Evolutionary conservation across 2,113 vertebrate species (phyloP).

Genomic region (Peromyscus polionotus): DNA sequence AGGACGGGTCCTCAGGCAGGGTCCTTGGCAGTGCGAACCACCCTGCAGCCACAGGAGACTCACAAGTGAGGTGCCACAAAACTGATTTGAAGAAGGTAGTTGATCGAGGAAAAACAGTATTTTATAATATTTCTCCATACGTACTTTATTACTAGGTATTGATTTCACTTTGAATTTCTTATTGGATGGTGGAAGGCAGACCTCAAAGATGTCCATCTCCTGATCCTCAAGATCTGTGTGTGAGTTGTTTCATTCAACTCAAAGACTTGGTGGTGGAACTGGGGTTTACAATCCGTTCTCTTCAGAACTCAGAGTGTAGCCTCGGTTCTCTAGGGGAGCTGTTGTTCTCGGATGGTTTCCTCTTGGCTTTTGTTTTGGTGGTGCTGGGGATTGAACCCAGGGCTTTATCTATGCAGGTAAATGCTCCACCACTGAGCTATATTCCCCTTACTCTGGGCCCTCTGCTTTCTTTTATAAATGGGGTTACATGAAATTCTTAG

Average conservation of each 20-base stretch:
- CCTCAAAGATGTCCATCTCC: not conserved
- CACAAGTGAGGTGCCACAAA: not conserved
- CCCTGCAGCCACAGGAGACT: not conserved
- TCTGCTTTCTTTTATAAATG: not conserved
- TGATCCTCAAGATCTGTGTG: not conserved
- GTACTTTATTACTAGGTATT: constrained; percentile 13
- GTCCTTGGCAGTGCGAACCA: not conserved
- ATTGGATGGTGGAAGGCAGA: not conserved
- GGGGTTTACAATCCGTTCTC: not conserved
- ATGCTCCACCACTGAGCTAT: fast-evolving
- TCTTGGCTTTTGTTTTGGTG: not conserved
- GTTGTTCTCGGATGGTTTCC: not conserved
- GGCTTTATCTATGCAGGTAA: not conserved
- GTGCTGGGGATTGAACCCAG: not conserved
- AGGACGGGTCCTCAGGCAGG: not conserved
- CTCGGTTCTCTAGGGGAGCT: not conserved
- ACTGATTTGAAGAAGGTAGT: not conserved
- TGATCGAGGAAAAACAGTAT: not conserved
- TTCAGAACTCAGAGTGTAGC: not conserved
- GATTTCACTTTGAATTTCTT: not conserved
- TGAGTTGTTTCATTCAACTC: not conserved
- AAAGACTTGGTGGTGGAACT: not conserved
- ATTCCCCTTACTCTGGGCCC: not conserved
- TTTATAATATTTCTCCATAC: constrained; percentile 25
- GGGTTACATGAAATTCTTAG: not conserved